Conservation (phyloP, 2,113 vertebrate genomes). For the Aldabrachelys gigantea region DNA sequence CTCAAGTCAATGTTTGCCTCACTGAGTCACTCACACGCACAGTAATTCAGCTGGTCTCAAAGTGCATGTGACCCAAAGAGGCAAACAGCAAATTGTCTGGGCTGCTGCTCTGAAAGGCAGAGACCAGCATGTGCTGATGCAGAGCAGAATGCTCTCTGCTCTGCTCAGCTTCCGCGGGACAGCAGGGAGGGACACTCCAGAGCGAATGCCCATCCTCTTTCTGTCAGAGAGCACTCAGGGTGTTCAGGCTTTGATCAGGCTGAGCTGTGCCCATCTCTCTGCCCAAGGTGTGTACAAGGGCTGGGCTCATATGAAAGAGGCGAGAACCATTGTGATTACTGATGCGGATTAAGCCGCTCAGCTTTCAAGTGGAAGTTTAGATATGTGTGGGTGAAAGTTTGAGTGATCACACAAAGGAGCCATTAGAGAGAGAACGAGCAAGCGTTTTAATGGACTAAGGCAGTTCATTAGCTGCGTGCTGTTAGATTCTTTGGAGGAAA, state of each 20-base stretch:
- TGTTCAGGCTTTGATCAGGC: neutral
- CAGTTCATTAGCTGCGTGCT: constrained; percentile 9
- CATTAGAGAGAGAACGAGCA: constrained; percentile 51
- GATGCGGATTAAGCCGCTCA: constrained; percentile 15
- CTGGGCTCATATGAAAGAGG: constrained; percentile 36
- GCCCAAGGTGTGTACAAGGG: neutral
- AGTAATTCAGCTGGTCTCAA: neutral
- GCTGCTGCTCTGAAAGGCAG: neutral
- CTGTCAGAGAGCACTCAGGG: neutral
- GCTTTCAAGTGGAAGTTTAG: constrained; percentile 52
- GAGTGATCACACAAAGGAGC: constrained; percentile 17
- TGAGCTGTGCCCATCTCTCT: neutral
- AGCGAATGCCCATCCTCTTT: neutral
- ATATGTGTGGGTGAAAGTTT: neutral
- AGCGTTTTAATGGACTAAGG: constrained; percentile 17
- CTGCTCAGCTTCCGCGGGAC: neutral
- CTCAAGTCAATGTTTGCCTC: neutral
- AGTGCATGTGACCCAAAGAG: too few relatives aligned
- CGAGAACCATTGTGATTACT: constrained; percentile 19
- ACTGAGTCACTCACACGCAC: too few relatives aligned
- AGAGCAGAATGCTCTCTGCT: neutral
- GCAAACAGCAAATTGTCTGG: neutral
- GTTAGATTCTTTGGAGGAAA: constrained; percentile 13
- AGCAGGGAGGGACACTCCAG: neutral
- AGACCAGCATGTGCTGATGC: too few relatives aligned